Percentiles rank a stretch among this genome's conserved stretches.
phyloP scores from a whole-genome alignment of 1,140 invertebrate genomes.

The Pinna nobilis region DNA sequence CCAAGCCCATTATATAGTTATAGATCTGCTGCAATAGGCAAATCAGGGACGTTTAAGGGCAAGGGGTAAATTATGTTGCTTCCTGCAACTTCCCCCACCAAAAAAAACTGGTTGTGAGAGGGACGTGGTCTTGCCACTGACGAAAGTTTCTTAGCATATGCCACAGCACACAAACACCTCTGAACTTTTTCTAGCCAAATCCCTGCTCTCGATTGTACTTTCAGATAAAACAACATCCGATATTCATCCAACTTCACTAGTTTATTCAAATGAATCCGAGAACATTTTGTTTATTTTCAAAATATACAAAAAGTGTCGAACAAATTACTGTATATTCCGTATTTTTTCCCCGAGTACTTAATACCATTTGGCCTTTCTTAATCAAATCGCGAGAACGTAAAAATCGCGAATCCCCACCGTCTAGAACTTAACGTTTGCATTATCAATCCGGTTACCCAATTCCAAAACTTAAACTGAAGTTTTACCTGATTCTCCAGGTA shows the following conservation, averaged over 20 bases:
- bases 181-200: neutral
- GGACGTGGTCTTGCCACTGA: neutral
- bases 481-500: too few species aligned
- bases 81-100: neutral
- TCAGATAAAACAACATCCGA: constrained; percentile 3
- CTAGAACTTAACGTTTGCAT: too few species aligned
- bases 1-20: constrained; percentile 24
- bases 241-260: constrained; percentile 12
- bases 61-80: constrained; percentile 12
- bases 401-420: too few species aligned
- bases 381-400: too few species aligned
- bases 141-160: constrained; percentile 8
- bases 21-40: constrained; percentile 17
- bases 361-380: too few species aligned
- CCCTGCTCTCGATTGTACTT: constrained; percentile 2
- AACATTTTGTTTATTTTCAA: constrained; percentile 19
- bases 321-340: too few species aligned
- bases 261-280: constrained; percentile 16
- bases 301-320: too few species aligned
- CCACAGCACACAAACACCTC: constrained; percentile 8
- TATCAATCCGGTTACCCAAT: too few species aligned
- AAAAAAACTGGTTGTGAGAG: constrained; percentile 13
- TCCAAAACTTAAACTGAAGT: too few species aligned
- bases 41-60: constrained; percentile 18
- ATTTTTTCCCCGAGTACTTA: too few species aligned